phyloP scores from a whole-genome alignment of 1,140 invertebrate genomes.

The Camponotus pennsylvanicus region DNA sequence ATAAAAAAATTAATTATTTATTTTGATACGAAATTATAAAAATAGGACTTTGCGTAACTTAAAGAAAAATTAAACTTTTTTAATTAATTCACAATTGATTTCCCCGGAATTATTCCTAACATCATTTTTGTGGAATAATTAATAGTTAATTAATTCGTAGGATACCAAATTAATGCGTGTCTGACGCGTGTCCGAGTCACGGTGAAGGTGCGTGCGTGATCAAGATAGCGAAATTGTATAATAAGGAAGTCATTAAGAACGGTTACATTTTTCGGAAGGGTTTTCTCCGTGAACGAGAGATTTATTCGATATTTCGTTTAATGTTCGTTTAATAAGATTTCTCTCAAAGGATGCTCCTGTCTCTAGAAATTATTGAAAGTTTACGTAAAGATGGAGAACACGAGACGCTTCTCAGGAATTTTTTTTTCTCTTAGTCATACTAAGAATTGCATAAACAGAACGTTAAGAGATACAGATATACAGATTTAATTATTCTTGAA shows the following conservation, averaged over 20 bases:
- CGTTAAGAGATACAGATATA: background rate
- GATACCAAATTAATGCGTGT: conserved; percentile 4
- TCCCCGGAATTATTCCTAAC: background rate
- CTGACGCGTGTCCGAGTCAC: background rate
- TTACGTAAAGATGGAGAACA: background rate
- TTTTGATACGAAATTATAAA: background rate
- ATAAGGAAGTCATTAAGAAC: conserved; percentile 65
- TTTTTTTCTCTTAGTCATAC: background rate
- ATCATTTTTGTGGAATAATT: background rate
- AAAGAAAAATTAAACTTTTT: background rate
- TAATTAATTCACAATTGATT: background rate
- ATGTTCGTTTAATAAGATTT: conserved; percentile 30
- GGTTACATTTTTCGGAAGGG: conserved; percentile 18
- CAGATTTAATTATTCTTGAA: background rate
- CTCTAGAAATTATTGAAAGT: conserved; percentile 13
- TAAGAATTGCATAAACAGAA: background rate
- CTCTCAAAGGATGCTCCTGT: background rate
- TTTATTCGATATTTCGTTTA: conserved; percentile 14
- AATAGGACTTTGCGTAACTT: background rate
- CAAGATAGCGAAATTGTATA: conserved; percentile 59
- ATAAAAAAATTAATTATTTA: background rate
- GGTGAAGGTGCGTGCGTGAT: conserved; percentile 40
- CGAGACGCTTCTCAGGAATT: background rate
- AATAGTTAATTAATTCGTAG: background rate
- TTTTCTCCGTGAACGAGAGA: conserved; percentile 25